Base-by-base conservation (phyloP, 2,888 invertebrate species). In the Brenthis daphne region DNA sequence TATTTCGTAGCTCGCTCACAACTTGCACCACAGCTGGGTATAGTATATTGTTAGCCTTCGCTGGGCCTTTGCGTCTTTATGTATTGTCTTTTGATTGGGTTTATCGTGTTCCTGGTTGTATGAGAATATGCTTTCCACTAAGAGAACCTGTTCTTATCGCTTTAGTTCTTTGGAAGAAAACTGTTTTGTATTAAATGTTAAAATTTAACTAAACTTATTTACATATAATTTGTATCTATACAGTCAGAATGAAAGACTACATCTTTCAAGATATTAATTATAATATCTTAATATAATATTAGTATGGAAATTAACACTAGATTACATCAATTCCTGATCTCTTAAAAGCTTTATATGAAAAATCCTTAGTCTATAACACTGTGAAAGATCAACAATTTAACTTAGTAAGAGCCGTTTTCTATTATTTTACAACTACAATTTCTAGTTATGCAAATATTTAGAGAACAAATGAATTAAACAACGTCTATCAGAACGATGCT, bases 21-120 rank as follows among this genome's bases (percentile, higher is more conserved):
- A 71, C 78, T 83, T 82, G 72, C 29, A 64, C 77, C 83, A 75
- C 72, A 75, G 70, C 73, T 73, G 74, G 76, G 73, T 77, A 77
- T 79, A 78, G 80, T 83, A 82, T 84, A 86, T 86, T 86, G 87
- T 88, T 84, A 85, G 83, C 80, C 82, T 80, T 82, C 77, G 83
- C 80, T 83, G 85, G 84, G 85, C 85, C 83, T 82, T 83, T 82
- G 80, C 84, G 85, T 86, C 87, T 88, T 87, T 86, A 85, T 84
- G 86, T 86, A 87, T 85, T 86, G 87, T 85, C 84, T 82, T 80
- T 79, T 87, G 87, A 89, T 89, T 89, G 88, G 86, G 85, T 86
- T 87, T 87, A 88, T 89, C 86, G 82, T 79, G 70, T 71, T 70
- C 67, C 71, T 70, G 67, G 65, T 64, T 69, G 72, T 73, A 65